Conservation (phyloP, 2,888 invertebrate genomes). For the Drosophila merina region DNA sequence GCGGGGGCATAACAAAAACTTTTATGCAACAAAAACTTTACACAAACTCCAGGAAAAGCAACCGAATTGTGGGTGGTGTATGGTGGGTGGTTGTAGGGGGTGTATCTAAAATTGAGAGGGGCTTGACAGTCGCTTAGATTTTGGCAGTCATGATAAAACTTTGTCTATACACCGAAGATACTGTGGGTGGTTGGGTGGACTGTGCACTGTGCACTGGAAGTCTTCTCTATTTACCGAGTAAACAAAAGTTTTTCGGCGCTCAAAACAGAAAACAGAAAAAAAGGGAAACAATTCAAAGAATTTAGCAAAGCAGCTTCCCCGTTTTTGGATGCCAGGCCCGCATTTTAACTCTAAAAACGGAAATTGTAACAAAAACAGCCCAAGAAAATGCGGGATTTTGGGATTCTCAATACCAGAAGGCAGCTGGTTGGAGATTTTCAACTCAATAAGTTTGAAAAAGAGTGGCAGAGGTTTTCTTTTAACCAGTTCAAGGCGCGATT, state of each 20-base stretch:
- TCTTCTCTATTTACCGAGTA: constrained; percentile 67
- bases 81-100: neutral
- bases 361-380: constrained; percentile 55
- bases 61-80: neutral
- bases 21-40: constrained; percentile 74
- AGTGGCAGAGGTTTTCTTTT: constrained; percentile 6
- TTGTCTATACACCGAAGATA: constrained; percentile 14
- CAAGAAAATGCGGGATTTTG: constrained; percentile 47
- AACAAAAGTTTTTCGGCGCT: constrained; percentile 75
- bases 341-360: constrained; percentile 50
- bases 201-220: constrained; percentile 15
- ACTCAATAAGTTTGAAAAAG: constrained; percentile 10
- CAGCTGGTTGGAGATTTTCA: constrained; percentile 17
- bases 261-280: constrained; percentile 55
- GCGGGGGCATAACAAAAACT: constrained; percentile 69
- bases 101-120: constrained; percentile 3
- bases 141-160: constrained; percentile 45
- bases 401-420: constrained; percentile 7
- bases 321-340: constrained; percentile 55
- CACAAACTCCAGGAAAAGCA: constrained; percentile 35
- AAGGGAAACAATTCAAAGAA: constrained; percentile 69
- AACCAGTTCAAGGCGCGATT: constrained; percentile 46
- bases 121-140: constrained; percentile 47
- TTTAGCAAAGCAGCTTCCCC: constrained; percentile 49
- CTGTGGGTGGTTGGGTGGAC: neutral